Conservation (phyloP, 2,888 invertebrate species). For the Mythimna albipuncta region DNA sequence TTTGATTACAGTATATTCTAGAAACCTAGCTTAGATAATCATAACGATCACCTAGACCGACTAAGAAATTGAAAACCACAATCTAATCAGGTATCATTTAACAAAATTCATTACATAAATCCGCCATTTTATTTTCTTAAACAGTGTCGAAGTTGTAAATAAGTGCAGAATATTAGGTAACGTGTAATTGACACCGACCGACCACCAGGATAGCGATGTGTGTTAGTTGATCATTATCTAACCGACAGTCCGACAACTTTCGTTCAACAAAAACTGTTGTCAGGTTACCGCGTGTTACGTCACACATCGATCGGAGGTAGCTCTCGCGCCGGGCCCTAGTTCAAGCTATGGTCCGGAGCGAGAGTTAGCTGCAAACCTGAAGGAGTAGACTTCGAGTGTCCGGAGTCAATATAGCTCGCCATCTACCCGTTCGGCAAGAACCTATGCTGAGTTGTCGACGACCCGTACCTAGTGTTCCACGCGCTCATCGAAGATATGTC, state of each 20-base stretch:
- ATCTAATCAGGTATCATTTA: not conserved
- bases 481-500: too few species aligned
- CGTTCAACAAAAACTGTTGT: slow-evolving; percentile 37
- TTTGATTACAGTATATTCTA: too few species aligned
- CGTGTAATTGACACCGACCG: slow-evolving; percentile 31
- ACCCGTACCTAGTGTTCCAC: too few species aligned
- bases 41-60: not conserved
- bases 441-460: too few species aligned
- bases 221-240: slow-evolving; percentile 51
- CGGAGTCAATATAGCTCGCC: too few species aligned
- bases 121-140: not conserved
- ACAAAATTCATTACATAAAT: slow-evolving; percentile 17
- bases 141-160: slow-evolving; percentile 5
- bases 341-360: too few species aligned
- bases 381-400: too few species aligned
- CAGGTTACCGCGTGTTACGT: slow-evolving; percentile 47
- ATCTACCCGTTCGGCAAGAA: too few species aligned
- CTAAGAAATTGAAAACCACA: not conserved
- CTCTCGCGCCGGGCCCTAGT: too few species aligned
- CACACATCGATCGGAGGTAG: not conserved
- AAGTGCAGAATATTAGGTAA: slow-evolving; percentile 42
- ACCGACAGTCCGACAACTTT: slow-evolving; percentile 57
- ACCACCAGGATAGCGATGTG: slow-evolving; percentile 45
- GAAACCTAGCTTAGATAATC: not conserved
- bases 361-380: too few species aligned